Base-by-base conservation (phyloP, 2,888 invertebrate species). In the Polydrusus tereticollis region DNA sequence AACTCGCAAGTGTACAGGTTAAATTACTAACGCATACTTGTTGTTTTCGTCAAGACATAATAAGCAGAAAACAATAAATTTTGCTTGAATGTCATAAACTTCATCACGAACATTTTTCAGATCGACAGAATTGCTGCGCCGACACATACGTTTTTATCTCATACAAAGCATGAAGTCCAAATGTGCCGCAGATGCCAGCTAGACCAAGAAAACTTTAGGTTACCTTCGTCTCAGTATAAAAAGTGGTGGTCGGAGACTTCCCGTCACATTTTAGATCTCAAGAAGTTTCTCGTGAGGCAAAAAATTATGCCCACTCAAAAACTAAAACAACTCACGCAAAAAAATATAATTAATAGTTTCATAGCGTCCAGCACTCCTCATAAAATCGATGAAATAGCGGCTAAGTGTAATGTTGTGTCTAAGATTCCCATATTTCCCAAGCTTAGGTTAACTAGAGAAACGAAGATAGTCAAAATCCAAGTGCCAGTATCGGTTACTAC, bases 101-200 rank as follows among this genome's bases (percentile, higher is more conserved):
- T 3, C 7, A 7, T 26, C 7, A 26, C 3, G 1, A 41, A 41
- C 16, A 41, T 43, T 38, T 71, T 74, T 50, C 78, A 91, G 90
- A 86, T 91, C 78, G 90, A 90, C 21, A 87, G 92, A 65, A 88
- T 92, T 67, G 87, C 90, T 6, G 90, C 91, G 0, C 91, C 91
- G 1, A 93, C 93, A 0, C 88, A 90, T 79, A 88, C 92, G 12
- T 91, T 90, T n/a, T 75, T 89, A 65, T 82, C 86, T 36, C 90
- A 90, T 1, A 85, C 88, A 23, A 82, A 8, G 69, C 69, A 79
- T 59, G 79, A 82, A 33, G 71, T 79, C 12, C 76, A 76, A 3
- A 55, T 72, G n/a, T 80, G 80, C 68, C 74, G 75, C 0, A 75
- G 78, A 45, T 76, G 75, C 50, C 74, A 77, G n/a, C 10, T 62